phyloP scores from a whole-genome alignment of 2,888 invertebrate genomes.

The Apodemia hepburni region DNA sequence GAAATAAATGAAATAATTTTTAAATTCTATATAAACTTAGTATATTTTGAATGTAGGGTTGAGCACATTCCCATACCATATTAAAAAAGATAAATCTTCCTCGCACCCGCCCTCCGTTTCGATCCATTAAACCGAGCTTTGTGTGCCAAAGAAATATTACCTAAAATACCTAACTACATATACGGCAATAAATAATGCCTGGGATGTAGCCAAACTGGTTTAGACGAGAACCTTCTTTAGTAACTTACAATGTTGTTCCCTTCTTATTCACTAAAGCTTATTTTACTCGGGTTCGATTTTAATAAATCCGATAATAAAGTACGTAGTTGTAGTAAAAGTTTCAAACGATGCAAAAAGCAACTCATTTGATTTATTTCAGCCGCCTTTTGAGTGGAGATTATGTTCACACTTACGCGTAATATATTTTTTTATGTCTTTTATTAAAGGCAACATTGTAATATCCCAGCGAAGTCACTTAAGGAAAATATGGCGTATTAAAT shows the following conservation, averaged over 20 bases:
- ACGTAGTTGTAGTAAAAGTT: slow-evolving; percentile 48
- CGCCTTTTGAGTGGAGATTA: slow-evolving; percentile 56
- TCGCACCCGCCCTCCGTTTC: slow-evolving; percentile 51
- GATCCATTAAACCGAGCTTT: slow-evolving; percentile 46
- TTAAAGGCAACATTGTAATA: slow-evolving; percentile 70
- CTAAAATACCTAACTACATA: slow-evolving; percentile 29
- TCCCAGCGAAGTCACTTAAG: slow-evolving; percentile 63
- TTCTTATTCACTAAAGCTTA: slow-evolving; percentile 36
- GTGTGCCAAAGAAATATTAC: slow-evolving; percentile 33
- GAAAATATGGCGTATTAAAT: slow-evolving; percentile 74
- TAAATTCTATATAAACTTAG: not conserved
- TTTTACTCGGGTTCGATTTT: slow-evolving; percentile 51
- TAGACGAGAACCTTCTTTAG: slow-evolving; percentile 32
- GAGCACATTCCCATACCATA: slow-evolving; percentile 49
- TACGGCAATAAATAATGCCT: slow-evolving; percentile 31
- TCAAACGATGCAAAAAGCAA: slow-evolving; percentile 55
- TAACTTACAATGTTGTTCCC: slow-evolving; percentile 49
- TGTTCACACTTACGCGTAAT: slow-evolving; percentile 52
- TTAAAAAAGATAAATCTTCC: slow-evolving; percentile 73
- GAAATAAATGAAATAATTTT: no score
- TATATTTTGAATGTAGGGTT: not conserved
- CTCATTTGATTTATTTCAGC: slow-evolving; percentile 68
- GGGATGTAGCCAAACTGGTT: slow-evolving; percentile 33
- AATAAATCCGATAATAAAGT: slow-evolving; percentile 59
- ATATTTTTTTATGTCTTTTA: slow-evolving; percentile 56